Percentiles rank a stretch among this genome's conserved stretches.
Conservation (phyloP, 2,888 invertebrate species). For the Carcina quercana region DNA sequence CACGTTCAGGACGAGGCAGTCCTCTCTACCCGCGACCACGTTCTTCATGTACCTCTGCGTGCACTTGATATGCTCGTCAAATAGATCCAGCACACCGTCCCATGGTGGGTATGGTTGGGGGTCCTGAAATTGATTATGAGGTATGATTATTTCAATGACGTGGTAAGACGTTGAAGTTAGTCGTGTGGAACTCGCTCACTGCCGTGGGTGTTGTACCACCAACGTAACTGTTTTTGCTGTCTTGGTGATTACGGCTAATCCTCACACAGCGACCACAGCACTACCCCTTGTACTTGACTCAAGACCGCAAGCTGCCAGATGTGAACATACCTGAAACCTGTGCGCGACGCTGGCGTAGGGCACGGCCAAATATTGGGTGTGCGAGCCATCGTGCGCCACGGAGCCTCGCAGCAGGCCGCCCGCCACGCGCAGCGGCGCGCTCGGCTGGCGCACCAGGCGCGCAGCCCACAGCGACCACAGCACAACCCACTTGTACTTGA, state of each 20-base stretch:
- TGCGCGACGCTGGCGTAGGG: slow-evolving; percentile 45
- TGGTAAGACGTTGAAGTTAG: too few relatives aligned
- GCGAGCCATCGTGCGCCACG: slow-evolving; percentile 38
- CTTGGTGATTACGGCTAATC: too few relatives aligned
- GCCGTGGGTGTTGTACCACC: too few relatives aligned
- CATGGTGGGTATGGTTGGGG: slow-evolving; percentile 38
- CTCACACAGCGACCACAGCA: too few relatives aligned
- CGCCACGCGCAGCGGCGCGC: slow-evolving; percentile 29
- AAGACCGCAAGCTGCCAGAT: too few relatives aligned
- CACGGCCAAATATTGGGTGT: slow-evolving; percentile 39
- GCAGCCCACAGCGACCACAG: slow-evolving; percentile 48
- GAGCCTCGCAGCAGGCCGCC: slow-evolving; percentile 39
- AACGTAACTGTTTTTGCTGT: too few relatives aligned
- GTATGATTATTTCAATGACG: too few relatives aligned
- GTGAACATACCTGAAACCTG: slow-evolving; percentile 43
- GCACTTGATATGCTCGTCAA: slow-evolving; percentile 48
- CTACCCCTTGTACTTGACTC: too few relatives aligned
- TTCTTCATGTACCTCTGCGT: slow-evolving; percentile 42
- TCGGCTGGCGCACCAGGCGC: slow-evolving; percentile 42
- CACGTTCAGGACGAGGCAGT: slow-evolving; percentile 54
- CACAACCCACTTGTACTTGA: slow-evolving; percentile 38
- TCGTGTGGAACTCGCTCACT: too few relatives aligned
- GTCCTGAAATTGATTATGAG: slow-evolving; percentile 43
- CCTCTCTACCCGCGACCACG: slow-evolving; percentile 39
- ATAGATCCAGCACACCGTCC: slow-evolving; percentile 43